Base-by-base conservation (phyloP, 2,113 vertebrate genomes). In the Myiozetetes cayanensis region DNA sequence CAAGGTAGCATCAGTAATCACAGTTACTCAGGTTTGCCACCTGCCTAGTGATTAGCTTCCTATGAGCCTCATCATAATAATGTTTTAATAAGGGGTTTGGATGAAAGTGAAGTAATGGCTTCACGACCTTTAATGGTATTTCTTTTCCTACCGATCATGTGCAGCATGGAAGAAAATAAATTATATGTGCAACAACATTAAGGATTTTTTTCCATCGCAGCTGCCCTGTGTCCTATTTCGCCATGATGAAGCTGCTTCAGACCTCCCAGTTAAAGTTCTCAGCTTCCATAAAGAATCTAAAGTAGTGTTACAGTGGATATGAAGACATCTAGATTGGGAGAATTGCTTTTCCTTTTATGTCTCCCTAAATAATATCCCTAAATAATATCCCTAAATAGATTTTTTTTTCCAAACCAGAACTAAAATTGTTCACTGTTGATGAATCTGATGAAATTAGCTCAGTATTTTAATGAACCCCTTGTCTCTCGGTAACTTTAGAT, bases 1-100 rank as follows among this genome's bases (percentile, higher is more conserved):
- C 37, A 79, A 90, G 18, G n/a, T 79, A 89, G 13, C 65, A 90
- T 41, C 33, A 72, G 43, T 73, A 89, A 89, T 91, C 80, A 94
- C 28, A 78, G 43, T 41, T 72, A 82, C 61, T 85, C 4, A 25
- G 56, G 16, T 87, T 61, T 79, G 31, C 49, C 62, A 94, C 74
- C 66, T 85, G 58, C 68, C 31, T 86, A 62, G 41, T 44, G 66
- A 94, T 94, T 93, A 93, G 28, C 59, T 96, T 94, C 82, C 62
- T 75, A 16, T 87, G 8, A 85, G 44, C 35, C 33, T 87, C 49
- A 81, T 81, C 31, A 61, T 14, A 25, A 0, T 71, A 89, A 72
- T 72, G 25, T n/a, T 82, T 95, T 72, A 93, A 75, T 93, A 43
- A 82, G 17, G 8, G 47, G 35, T 46, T 81, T 85, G 35, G 17